phyloP scores from a whole-genome alignment of 2,888 invertebrate genomes.

The Antheraea assamensis region DNA sequence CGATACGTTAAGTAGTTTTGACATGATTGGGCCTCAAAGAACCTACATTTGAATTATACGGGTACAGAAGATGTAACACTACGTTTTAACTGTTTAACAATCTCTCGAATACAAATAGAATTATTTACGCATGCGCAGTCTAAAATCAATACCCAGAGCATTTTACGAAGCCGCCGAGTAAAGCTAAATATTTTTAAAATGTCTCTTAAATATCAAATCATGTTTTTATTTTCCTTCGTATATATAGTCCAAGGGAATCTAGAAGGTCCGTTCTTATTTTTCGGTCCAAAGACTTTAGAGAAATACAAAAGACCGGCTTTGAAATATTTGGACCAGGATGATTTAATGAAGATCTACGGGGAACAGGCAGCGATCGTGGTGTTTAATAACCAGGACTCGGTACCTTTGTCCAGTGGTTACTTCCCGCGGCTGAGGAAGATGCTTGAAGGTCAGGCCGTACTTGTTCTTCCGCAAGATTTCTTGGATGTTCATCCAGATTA shows the following conservation, averaged over 20 bases:
- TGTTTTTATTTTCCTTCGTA: slow-evolving; percentile 12
- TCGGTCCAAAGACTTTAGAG: slow-evolving; percentile 79
- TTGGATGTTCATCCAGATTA: slow-evolving; percentile 83
- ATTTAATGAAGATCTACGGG: slow-evolving; percentile 80
- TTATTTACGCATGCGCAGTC: slow-evolving; percentile 7
- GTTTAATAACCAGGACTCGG: slow-evolving; percentile 82
- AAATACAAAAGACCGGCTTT: slow-evolving; percentile 77
- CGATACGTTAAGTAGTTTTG: too few species aligned
- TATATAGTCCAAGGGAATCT: slow-evolving; percentile 58
- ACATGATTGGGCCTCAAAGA: too few species aligned
- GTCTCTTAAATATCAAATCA: slow-evolving; percentile 17
- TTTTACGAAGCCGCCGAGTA: too few species aligned
- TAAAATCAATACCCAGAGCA: slow-evolving; percentile 18
- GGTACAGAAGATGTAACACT: too few species aligned
- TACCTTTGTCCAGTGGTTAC: slow-evolving; percentile 76
- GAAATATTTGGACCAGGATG: slow-evolving; percentile 78
- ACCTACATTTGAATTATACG: too few species aligned
- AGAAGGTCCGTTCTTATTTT: slow-evolving; percentile 83
- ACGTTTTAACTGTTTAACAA: not conserved
- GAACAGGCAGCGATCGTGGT: slow-evolving; percentile 82
- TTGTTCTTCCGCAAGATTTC: slow-evolving; percentile 81
- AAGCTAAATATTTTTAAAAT: slow-evolving; percentile 10
- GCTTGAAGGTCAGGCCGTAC: slow-evolving; percentile 74
- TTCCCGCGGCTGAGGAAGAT: slow-evolving; percentile 82
- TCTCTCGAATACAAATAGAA: not conserved